Conservation (phyloP, 1,140 invertebrate genomes). For the Drosophila repleta region DNA sequence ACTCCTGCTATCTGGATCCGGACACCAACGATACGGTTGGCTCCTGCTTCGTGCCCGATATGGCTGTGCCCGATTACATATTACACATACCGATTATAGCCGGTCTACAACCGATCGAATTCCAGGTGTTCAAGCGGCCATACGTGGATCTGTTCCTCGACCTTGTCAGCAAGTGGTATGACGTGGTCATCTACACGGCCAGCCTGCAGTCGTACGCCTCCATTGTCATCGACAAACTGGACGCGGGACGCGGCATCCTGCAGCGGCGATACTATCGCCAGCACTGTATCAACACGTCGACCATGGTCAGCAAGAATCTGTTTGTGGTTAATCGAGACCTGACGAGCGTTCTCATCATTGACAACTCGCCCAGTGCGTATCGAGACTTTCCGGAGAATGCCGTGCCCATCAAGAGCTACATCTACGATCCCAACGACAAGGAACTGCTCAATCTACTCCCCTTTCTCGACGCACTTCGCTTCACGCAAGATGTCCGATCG, state of each 20-base stretch:
- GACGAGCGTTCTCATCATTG: conserved; percentile 48
- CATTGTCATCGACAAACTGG: conserved; percentile 51
- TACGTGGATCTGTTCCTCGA: conserved; percentile 57
- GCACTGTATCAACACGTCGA: conserved; percentile 36
- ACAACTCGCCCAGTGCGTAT: conserved; percentile 63
- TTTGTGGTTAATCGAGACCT: conserved; percentile 41
- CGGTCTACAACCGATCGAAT: conserved; percentile 14
- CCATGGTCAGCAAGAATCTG: conserved; percentile 51
- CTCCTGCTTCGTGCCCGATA: conserved; percentile 34
- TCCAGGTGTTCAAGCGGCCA: conserved; percentile 60
- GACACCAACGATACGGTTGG: conserved; percentile 41
- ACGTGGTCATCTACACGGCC: conserved; percentile 66
- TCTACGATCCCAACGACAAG: conserved; percentile 49
- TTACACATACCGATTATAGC: conserved; percentile 24
- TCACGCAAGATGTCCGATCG: conserved; percentile 59
- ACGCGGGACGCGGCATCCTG: conserved; percentile 48
- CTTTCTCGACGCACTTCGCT: conserved; percentile 66
- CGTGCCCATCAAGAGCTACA: conserved; percentile 55
- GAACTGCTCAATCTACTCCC: conserved; percentile 63
- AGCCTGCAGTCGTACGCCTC: conserved; percentile 60
- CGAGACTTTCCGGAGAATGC: conserved; percentile 59
- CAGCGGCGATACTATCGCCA: conserved; percentile 56
- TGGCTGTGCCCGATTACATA: conserved; percentile 46
- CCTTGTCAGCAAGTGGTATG: conserved; percentile 60
- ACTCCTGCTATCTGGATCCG: conserved; percentile 64